Base-by-base conservation (phyloP, 2,888 invertebrate genomes). In the Endotricha flammealis region DNA sequence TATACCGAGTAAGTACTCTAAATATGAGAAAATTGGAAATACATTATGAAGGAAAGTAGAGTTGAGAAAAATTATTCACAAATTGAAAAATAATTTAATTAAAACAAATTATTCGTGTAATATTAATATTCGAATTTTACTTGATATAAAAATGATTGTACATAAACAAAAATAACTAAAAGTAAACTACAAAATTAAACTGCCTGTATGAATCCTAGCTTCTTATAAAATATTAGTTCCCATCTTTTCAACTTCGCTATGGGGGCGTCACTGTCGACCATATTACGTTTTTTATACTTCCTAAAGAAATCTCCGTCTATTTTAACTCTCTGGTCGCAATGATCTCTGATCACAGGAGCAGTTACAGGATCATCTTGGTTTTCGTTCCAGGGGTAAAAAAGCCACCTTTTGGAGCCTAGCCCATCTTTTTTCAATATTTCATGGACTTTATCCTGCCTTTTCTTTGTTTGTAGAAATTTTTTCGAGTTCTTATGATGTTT, bases 181-280 rank as follows among this genome's bases (percentile, higher is more conserved):
- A n/a, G n/a, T n/a, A n/a, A n/a, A n/a, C n/a, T n/a, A n/a, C n/a
- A n/a, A n/a, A 38, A 32, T 75, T 49, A 80, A 44, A 79, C 58
- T 40, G 80, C 78, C 46, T 78, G 78, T 56, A 86, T 59, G 56
- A 86, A 85, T 7, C 85, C 85, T 52, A 86, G 48, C 46, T 79
- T 85, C 62, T 85, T 78, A 64, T 86, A 86, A 33, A 86, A 63
- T 39, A 78, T 53, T 33, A 86, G 52, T 46, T 86, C 85, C 85
- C 85, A 86, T n/a, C 77, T 61, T 52, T 76, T 80, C 27, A 86
- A 57, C 38, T 85, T 83, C 1, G 70, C 71, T 6, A 80, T 78
- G 0, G 85, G 85, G 0, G 81, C 74, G 14, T 82, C 76, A 0
- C 36, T 55, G 36, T 73, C 79, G 3, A 83, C 60, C 33, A 69